phyloP scores from a whole-genome alignment of 2,113 vertebrate genomes.

The Sus scrofa region T2T-Sscrofa CM000817.6:28785001-28785500 shows the following conservation, averaged over 20 bases:
- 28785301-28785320: no score
- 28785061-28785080: constrained; percentile 27
- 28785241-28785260: no score
- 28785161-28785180: constrained; percentile 3
- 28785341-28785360: no score
- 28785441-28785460: constrained; percentile 48
- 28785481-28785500: constrained; percentile 36
- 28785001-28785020: constrained; percentile 56
- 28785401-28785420: no score
- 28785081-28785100: constrained; percentile 47
- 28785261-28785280: no score
- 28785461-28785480: constrained; percentile 32
- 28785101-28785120: constrained; percentile 60
- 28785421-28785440: constrained; percentile 27
- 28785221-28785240: no score
- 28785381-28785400: no score
- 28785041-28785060: constrained; percentile 34
- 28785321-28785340: no score
- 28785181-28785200: no score
- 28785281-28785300: no score
- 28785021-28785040: constrained; percentile 45
- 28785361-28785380: no score
- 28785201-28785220: no score
- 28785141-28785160: constrained; percentile 55
- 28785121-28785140: constrained; percentile 44